Percentiles rank a stretch among this genome's conserved stretches.
phyloP scores from a whole-genome alignment of 2,888 invertebrate genomes.

The Myopa tessellatipennis region DNA sequence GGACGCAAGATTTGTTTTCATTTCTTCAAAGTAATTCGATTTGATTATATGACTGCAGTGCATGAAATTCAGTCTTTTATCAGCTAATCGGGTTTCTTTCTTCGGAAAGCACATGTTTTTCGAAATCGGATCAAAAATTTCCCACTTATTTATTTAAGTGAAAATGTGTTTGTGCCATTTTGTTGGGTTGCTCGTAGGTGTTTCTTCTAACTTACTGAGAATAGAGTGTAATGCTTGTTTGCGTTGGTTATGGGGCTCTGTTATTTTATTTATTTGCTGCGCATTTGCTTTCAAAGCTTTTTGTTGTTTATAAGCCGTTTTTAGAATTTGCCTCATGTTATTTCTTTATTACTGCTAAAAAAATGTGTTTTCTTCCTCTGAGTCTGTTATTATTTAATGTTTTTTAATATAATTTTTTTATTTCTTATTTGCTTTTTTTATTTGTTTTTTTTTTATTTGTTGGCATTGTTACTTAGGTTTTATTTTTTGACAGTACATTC shows the following conservation, averaged over 20 bases:
- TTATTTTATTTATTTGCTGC: slow-evolving; percentile 24
- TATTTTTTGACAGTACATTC: neutral
- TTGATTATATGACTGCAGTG: no score
- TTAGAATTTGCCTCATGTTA: neutral
- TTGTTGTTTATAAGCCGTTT: neutral
- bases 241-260: neutral
- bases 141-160: no score
- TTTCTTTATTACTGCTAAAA: neutral
- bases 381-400: no score
- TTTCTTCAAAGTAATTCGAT: no score
- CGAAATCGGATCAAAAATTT: no score
- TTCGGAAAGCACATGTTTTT: no score
- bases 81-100: no score
- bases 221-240: slow-evolving; percentile 3
- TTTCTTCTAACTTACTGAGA: neutral
- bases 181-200: neutral
- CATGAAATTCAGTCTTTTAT: no score
- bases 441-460: neutral
- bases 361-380: neutral
- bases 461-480: neutral
- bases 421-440: no score
- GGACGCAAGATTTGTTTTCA: no score
- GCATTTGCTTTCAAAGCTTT: neutral
- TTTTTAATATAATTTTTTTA: no score
- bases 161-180: neutral